Percentiles rank a stretch among this genome's conserved stretches.
Evolutionary conservation across 2,797 vertebrate genomes (phyloP).

Genomic region (Malacoraja senta): DNA sequence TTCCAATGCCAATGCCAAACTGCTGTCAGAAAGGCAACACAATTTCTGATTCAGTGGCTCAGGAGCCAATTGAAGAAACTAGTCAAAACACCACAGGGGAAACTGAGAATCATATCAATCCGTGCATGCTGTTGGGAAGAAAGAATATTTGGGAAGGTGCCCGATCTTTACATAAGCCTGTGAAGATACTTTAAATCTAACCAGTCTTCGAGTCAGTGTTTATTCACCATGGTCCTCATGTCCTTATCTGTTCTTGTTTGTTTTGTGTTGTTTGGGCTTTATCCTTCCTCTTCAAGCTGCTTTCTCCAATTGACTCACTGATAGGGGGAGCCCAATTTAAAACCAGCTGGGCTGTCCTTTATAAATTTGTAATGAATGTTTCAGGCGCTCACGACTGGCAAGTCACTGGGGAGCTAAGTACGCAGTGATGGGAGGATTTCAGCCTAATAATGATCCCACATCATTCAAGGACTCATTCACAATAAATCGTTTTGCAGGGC

Average conservation of each 20-base stretch:
- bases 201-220: background rate
- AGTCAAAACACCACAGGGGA: background rate
- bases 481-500: background rate
- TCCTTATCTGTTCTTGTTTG: background rate
- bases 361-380: constrained; percentile 2
- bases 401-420: background rate
- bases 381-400: background rate
- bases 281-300: background rate
- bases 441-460: background rate
- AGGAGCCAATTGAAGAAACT: too few relatives aligned
- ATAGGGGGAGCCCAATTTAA: background rate
- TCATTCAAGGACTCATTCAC: background rate
- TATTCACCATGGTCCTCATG: background rate
- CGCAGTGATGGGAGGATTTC: background rate
- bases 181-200: background rate
- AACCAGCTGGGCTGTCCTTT: background rate
- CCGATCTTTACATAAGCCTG: background rate
- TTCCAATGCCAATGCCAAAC: background rate
- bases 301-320: background rate
- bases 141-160: too few relatives aligned
- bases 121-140: background rate
- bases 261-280: background rate
- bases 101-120: background rate
- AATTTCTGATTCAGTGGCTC: background rate
- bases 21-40: background rate